Percentiles rank a stretch among this genome's conserved stretches.
phyloP scores from a whole-genome alignment of 2,113 vertebrate genomes.

The Paradoxurus hermaphroditus region DNA sequence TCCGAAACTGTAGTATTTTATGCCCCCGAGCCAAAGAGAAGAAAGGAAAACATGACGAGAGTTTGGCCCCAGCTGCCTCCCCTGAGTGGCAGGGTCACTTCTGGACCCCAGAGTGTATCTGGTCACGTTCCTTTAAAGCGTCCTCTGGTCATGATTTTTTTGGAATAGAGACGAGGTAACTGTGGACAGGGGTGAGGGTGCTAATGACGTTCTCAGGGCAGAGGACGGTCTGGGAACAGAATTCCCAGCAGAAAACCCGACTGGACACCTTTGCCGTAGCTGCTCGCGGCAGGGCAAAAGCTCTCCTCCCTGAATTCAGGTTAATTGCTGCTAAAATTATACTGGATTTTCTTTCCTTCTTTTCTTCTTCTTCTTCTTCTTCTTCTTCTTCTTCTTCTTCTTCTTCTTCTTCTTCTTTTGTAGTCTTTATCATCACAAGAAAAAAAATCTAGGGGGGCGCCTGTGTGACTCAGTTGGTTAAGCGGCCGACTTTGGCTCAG shows the following conservation, averaged over 20 bases:
- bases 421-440: conserved; percentile 26
- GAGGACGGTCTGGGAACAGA: not conserved
- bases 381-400: not conserved
- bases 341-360: not conserved
- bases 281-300: not conserved
- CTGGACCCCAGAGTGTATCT: not conserved
- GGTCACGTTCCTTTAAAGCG: not conserved
- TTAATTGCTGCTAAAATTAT: conserved; percentile 76
- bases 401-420: not conserved
- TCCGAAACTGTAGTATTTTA: not conserved
- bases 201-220: not conserved
- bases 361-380: too few relatives aligned
- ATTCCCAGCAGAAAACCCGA: not conserved
- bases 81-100: not conserved
- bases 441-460: conserved; percentile 42
- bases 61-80: not conserved
- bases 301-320: conserved; percentile 43
- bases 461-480: too few relatives aligned
- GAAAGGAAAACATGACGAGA: not conserved
- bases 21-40: not conserved
- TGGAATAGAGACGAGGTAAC: not conserved
- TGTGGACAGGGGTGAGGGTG: not conserved
- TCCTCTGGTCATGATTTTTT: not conserved
- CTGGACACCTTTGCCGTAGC: not conserved
- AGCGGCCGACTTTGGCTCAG: too few relatives aligned